Evolutionary conservation across 1,140 invertebrate genomes (phyloP).

Genomic region (Halictus rubicundus): DNA sequence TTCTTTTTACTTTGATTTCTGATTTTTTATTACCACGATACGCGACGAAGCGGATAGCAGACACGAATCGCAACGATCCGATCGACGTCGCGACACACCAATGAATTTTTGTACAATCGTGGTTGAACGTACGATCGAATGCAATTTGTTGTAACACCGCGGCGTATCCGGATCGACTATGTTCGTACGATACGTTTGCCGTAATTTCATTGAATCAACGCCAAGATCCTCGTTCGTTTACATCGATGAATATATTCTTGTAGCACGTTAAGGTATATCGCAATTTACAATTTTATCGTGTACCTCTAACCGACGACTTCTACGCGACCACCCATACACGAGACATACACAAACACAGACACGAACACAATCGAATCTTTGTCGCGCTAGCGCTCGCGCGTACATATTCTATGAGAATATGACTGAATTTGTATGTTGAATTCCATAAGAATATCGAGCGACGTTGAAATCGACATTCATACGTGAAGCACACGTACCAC

Average conservation of each 20-base stretch:
- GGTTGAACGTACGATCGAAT: not conserved
- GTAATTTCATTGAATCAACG: not conserved
- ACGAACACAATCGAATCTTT: too few relatives aligned
- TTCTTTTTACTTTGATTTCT: too few relatives aligned
- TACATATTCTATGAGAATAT: conserved; percentile 32
- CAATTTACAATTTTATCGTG: conserved; percentile 10
- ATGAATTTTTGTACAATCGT: not conserved
- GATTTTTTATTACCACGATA: too few relatives aligned
- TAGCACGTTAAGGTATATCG: conserved; percentile 21
- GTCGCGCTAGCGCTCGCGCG: not conserved
- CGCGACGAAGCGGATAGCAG: not conserved
- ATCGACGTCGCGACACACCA: not conserved
- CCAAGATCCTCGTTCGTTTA: conserved; percentile 4
- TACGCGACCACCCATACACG: not conserved
- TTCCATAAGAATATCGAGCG: conserved; percentile 32
- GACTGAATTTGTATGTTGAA: conserved; percentile 48
- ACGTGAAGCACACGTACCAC: conserved; percentile 36
- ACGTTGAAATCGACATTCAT: conserved; percentile 28
- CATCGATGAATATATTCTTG: conserved; percentile 28
- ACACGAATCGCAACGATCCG: not conserved
- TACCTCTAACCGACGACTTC: conserved; percentile 44
- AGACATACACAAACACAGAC: too few relatives aligned
- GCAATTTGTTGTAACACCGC: too few relatives aligned
- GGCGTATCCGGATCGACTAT: too few relatives aligned
- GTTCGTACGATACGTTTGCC: too few relatives aligned